Conservation (phyloP, 2,888 invertebrate species). For the Parnassius glacialis region DNA sequence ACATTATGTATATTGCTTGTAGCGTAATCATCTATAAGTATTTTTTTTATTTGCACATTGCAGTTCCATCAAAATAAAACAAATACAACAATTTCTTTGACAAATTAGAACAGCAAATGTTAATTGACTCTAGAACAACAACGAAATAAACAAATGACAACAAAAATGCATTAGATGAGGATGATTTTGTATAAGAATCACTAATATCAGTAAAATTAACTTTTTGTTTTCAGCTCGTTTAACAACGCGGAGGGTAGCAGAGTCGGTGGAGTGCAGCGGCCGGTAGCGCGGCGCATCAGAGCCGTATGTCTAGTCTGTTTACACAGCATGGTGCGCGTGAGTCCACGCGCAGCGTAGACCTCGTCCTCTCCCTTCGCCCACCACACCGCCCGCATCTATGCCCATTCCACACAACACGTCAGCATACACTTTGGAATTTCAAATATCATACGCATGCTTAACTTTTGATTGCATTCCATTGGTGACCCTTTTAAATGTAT, state of each 20-base stretch:
- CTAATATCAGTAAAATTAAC: no score
- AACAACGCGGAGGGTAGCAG: background rate
- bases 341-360: slow-evolving; percentile 37
- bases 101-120: no score
- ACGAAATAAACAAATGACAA: no score
- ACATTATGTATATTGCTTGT: no score
- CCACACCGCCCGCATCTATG: slow-evolving; percentile 39
- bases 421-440: slow-evolving; percentile 55
- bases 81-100: no score
- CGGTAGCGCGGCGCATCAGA: slow-evolving; percentile 46
- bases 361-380: slow-evolving; percentile 31
- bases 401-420: slow-evolving; percentile 56
- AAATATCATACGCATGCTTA: slow-evolving; percentile 53
- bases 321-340: slow-evolving; percentile 59
- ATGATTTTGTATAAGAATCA: no score
- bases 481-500: slow-evolving; percentile 47
- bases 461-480: slow-evolving; percentile 57
- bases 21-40: no score
- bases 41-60: no score
- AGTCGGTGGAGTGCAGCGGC: slow-evolving; percentile 28
- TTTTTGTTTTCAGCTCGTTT: no score
- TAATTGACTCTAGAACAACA: no score
- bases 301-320: slow-evolving; percentile 63
- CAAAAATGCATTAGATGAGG: no score
- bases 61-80: no score